Base-by-base conservation (phyloP, 2,113 vertebrate genomes). In the Xenopus borealis region DNA sequence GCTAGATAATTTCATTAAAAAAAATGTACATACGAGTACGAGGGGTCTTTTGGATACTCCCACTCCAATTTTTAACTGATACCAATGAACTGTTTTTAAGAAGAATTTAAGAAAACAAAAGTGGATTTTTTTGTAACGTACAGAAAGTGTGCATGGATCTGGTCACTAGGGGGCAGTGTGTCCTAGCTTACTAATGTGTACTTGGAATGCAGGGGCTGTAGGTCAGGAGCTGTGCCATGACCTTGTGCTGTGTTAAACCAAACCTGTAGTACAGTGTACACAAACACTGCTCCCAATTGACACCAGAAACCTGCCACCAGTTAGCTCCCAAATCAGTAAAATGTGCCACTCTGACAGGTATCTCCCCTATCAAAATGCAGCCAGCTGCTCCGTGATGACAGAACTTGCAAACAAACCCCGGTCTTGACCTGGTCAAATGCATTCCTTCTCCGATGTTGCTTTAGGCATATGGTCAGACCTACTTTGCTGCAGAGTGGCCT, bases 351-450 rank as follows among this genome's bases (percentile, higher is more conserved):
- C 7, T 45, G 30, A 14, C 71, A 19, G 59, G 27, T 47, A 57
- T 47, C 53, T 47, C 52, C 58, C 12, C 23, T 33, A 33, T 57
- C 17, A 40, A 55, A 69, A 33, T 11, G 19, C 65, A 61, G 10
- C 10, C 65, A 68, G 33, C 72, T 75, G 72, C 44, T 8, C 10
- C 23, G 72, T 58, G 62, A 74, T 74, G 63, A 74, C 13, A 66
- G 53, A 27, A n/a, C 47, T 57, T 30, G 3, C 47, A 17, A 44
- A 57, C 30, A 40, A 45, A 50, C 13, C 17, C 19, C 10, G 46
- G 46, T 47, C 47, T 20, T 53, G 47, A 65, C 62, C 71, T 47
- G 61, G 71, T 55, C 62, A 53, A n/a, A 33, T 5, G 23, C 17
- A 27, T 52, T 63, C 44, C 17, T 19, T 19, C 10, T 27, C 12